Evolutionary conservation across 1,140 invertebrate genomes (phyloP).

Genomic region (Drosophila santomea): DNA sequence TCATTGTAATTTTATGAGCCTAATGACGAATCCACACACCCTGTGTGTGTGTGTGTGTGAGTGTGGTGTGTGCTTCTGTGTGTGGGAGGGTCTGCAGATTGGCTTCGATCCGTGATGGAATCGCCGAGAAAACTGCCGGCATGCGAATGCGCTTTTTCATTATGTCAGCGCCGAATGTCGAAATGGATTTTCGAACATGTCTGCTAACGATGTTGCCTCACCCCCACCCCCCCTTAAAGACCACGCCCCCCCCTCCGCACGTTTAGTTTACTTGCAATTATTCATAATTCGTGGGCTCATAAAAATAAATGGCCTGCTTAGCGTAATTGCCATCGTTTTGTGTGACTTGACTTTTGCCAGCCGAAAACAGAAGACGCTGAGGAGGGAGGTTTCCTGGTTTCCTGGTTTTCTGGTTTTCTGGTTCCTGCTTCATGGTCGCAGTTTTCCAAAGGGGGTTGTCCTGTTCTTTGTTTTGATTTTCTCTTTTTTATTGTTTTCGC

Average conservation of each 20-base stretch:
- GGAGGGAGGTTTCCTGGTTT: not conserved
- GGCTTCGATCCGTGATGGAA: slow-evolving; percentile 23
- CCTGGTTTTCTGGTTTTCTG: not conserved
- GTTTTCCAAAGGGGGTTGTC: slow-evolving; percentile 38
- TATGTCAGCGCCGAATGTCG: slow-evolving; percentile 58
- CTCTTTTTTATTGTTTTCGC: slow-evolving; percentile 8
- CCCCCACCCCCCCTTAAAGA: not conserved
- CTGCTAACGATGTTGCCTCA: slow-evolving; percentile 22
- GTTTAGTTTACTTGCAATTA: slow-evolving; percentile 63
- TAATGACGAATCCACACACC: slow-evolving; percentile 64
- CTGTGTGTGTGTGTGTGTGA: not conserved
- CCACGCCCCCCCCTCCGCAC: not conserved
- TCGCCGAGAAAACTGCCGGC: not conserved
- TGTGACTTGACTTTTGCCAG: slow-evolving; percentile 65
- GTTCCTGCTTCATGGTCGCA: not conserved
- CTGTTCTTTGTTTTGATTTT: slow-evolving; percentile 30
- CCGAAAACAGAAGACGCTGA: not conserved
- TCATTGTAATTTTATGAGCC: slow-evolving; percentile 70
- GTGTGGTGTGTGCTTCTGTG: not conserved
- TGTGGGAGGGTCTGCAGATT: slow-evolving; percentile 9
- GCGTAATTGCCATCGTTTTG: slow-evolving; percentile 81
- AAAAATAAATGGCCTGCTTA: slow-evolving; percentile 82
- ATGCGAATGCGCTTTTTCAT: slow-evolving; percentile 53
- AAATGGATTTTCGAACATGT: slow-evolving; percentile 67
- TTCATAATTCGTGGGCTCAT: slow-evolving; percentile 82